A percentile compares a stretch with the other conserved stretches of the same genome.
These are phyloP conservation scores for Pseudocheirus occidentalis DNA, from an alignment of 2,797 vertebrate genomes.

Conservation along the genomic window DNA sequence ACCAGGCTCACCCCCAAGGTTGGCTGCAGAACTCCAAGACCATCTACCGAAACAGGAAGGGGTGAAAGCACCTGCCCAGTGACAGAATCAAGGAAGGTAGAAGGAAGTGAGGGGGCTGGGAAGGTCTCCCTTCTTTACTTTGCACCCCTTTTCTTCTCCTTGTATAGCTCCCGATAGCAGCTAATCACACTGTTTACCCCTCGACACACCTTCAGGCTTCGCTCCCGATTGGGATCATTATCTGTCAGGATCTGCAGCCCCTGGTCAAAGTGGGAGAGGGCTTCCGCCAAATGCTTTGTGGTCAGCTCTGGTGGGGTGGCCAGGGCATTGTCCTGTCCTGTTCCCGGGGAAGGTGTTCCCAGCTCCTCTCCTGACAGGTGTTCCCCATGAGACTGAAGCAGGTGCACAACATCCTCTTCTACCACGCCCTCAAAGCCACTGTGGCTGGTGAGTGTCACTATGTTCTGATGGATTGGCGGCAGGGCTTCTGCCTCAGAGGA, in stretches of 20 bases:
- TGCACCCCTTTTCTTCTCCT: background rate
- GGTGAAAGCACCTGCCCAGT: background rate
- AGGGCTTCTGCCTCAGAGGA: background rate
- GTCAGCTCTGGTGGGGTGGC: background rate
- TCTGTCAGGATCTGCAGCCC: conserved; percentile 48
- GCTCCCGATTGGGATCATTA: conserved; percentile 40
- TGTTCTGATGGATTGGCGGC: background rate
- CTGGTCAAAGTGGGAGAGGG: conserved; percentile 25
- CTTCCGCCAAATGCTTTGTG: conserved; percentile 6
- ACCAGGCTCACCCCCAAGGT: background rate
- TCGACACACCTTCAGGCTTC: conserved; percentile 20
- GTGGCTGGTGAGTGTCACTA: background rate
- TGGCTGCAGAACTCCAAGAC: background rate
- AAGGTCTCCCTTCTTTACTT: background rate
- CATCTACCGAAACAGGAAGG: background rate
- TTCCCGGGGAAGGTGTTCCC: background rate
- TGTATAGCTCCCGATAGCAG: background rate
- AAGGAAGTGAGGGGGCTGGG: background rate
- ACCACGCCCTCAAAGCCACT: conserved; percentile 34
- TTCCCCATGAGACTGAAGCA: conserved; percentile 35
- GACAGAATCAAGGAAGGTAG: background rate
- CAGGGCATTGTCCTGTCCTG: background rate
- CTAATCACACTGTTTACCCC: conserved; percentile 1
- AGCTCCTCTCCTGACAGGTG: background rate
- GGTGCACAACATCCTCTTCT: conserved; percentile 1